A percentile compares a stretch with the other conserved stretches of the same genome.
Evolutionary conservation across 2,113 vertebrate genomes (phyloP).

Genomic region (Kobus ellipsiprymnus): DNA sequence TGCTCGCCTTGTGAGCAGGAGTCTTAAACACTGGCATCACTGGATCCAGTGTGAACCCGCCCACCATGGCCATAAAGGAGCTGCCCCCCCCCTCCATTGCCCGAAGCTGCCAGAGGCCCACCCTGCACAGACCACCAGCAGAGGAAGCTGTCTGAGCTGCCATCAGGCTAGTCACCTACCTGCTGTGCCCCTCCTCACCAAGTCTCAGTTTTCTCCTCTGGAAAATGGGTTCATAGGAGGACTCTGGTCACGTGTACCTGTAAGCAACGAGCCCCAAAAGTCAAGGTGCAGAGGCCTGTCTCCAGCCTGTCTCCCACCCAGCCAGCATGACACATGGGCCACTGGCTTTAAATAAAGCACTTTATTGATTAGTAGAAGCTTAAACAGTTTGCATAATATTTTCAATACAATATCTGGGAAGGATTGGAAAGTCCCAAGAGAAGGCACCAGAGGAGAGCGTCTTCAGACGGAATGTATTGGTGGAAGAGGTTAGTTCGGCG

Average conservation of each 20-base stretch:
- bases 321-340: not conserved
- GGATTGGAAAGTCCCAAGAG: slow-evolving; percentile 67
- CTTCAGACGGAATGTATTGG: not conserved
- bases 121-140: accelerated
- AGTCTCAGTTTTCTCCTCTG: not conserved
- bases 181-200: not conserved
- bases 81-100: not conserved
- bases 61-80: not conserved
- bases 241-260: accelerated
- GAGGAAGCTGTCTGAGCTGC: not conserved
- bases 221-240: not conserved
- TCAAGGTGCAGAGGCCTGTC: accelerated
- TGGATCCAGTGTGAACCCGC: not conserved
- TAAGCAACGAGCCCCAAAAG: not conserved
- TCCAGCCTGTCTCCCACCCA: not conserved
- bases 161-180: accelerated
- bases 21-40: accelerated
- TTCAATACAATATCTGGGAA: slow-evolving; percentile 76
- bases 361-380: slow-evolving; percentile 84
- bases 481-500: not conserved
- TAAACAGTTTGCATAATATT: slow-evolving; percentile 81
- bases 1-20: no score
- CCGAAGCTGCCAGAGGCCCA: not conserved
- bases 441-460: slow-evolving; percentile 74
- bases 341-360: slow-evolving; percentile 83